Evolutionary conservation across 2,888 invertebrate genomes (phyloP), one percentile per base, ranked within the genome.

Genomic region (Rhaphigaster nebulosa): DNA sequence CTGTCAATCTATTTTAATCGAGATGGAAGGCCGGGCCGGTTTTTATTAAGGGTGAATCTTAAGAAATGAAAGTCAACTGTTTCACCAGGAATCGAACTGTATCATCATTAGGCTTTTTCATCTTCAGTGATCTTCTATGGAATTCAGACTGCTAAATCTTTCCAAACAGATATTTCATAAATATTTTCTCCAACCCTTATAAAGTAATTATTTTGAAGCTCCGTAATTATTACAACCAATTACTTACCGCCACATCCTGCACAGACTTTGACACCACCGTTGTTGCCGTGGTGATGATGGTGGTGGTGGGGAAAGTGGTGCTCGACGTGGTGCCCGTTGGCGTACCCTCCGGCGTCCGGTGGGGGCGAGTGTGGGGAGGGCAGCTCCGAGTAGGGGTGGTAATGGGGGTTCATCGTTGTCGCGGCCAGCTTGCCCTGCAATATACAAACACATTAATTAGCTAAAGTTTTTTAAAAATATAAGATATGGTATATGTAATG

Each of bases 351-450:
- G 29, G 93, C 93, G 93, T 96, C 95, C 93, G 96, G 96, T 94
- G 96, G 96, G 93, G 96, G 96, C 89, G 93, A 93, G 65, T 93
- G 93, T 94, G 96, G 96, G 93, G 96, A 96, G 94, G 96, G 96
- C 93, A 97, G 95, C 95, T 96, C 96, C 95, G 96, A 95, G 95
- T 96, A 97, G 95, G 96, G 96, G 95, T 97, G 97, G 95, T 97
- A 97, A 95, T 97, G 97, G 95, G 97, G 97, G 96, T 97, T 97
- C 97, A 97, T 97, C 95, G 97, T 96, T 95, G 94, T 96, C 96
- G 96, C 96, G 95, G 97, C 97, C 97, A 97, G 97, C 95, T 97
- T 97, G 97, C 95, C 95, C 95, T 95, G 92, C 10, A 92, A 91
- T 29, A 91, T 1, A 0, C 34, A 34, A 90, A 50, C 26, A 50